A percentile compares a stretch with the other conserved stretches of the same genome.
Evolutionary conservation across 2,888 invertebrate species (phyloP).

Genomic region (Eustalomyia histrio): DNA sequence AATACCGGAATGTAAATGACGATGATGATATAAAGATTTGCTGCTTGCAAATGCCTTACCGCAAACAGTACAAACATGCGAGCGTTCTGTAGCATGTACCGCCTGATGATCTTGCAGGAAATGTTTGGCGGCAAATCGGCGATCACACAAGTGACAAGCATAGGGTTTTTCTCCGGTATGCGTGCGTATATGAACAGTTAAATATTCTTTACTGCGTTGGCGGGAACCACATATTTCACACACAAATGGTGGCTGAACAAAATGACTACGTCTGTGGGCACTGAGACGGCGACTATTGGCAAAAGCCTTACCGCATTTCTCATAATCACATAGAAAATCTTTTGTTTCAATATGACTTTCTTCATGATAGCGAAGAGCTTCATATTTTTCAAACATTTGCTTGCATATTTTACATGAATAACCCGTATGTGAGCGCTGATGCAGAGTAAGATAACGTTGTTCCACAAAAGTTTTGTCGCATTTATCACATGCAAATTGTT

Average conservation of each 20-base stretch:
- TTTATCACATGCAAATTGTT: conserved; percentile 59
- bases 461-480: conserved; percentile 65
- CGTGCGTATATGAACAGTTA: conserved; percentile 72
- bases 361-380: conserved; percentile 71
- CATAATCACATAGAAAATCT: conserved; percentile 69
- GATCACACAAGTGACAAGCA: conserved; percentile 71
- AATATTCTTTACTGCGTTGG: conserved; percentile 72
- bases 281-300: conserved; percentile 70
- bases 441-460: conserved; percentile 51
- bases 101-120: conserved; percentile 73
- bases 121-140: conserved; percentile 72
- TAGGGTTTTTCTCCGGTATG: conserved; percentile 76
- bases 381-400: conserved; percentile 71
- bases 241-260: conserved; percentile 72
- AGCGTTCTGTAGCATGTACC: conserved; percentile 74
- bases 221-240: conserved; percentile 75
- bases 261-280: conserved; percentile 71
- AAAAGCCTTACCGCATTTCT: conserved; percentile 72
- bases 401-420: conserved; percentile 68
- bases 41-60: conserved; percentile 73
- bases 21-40: conserved; percentile 74
- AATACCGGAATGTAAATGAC: conserved; percentile 72
- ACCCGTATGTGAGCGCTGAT: conserved; percentile 68
- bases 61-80: conserved; percentile 72
- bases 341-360: conserved; percentile 69